These are phyloP conservation scores for Timandra comae DNA, from an alignment of 2,888 invertebrate genomes.

Conservation along the genomic window DNA sequence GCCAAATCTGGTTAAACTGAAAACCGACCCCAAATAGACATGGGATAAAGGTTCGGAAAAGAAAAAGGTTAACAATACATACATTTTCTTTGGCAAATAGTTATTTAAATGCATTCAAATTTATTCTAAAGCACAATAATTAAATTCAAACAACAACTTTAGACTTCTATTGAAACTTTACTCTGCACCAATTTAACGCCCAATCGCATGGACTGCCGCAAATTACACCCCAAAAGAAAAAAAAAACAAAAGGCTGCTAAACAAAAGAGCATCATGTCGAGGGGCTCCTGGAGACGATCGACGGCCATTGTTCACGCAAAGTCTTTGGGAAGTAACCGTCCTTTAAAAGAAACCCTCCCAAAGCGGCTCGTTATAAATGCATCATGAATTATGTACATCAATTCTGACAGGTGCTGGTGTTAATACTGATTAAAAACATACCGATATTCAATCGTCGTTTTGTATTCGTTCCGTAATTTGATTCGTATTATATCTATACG, in stretches of 20 bases:
- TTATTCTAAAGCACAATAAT: too few relatives aligned
- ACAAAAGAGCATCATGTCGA: slow-evolving; percentile 56
- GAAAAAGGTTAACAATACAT: too few relatives aligned
- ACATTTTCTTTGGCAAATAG: too few relatives aligned
- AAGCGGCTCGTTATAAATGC: slow-evolving; percentile 24
- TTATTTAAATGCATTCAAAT: too few relatives aligned
- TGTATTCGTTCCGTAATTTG: too few relatives aligned
- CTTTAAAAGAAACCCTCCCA: slow-evolving; percentile 22
- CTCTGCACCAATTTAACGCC: slow-evolving; percentile 43
- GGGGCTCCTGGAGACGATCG: slow-evolving; percentile 48
- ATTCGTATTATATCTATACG: too few relatives aligned
- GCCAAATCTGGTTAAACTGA: too few relatives aligned
- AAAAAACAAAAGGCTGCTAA: slow-evolving; percentile 48
- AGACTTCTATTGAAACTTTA: too few relatives aligned
- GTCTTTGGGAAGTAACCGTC: slow-evolving; percentile 33
- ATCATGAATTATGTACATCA: slow-evolving; percentile 68
- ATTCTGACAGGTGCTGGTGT: too few relatives aligned
- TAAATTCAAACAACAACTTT: too few relatives aligned
- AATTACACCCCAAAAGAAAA: slow-evolving; percentile 50
- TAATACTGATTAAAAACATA: slow-evolving; percentile 16
- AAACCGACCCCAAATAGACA: too few relatives aligned
- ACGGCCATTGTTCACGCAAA: slow-evolving; percentile 47
- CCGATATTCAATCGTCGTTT: not conserved
- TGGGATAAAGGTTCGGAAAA: too few relatives aligned
- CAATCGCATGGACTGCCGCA: slow-evolving; percentile 39